Base-by-base conservation (phyloP, 2,888 invertebrate species). In the Watsonalla binaria region DNA sequence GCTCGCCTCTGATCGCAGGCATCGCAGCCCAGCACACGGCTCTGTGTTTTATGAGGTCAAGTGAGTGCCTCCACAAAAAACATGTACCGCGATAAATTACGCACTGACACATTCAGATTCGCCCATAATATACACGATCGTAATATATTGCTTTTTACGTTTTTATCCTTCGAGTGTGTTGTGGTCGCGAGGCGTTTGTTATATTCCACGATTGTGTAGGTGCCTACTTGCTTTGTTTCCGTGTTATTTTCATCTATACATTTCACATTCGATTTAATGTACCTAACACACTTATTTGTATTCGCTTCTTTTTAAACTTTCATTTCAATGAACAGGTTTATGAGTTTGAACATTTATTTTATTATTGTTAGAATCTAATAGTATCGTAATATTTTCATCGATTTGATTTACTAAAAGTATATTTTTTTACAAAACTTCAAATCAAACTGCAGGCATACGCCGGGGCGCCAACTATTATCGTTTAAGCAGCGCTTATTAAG, bases 21-120 rank as follows among this genome's bases (percentile, higher is more conserved):
- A 81, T 84, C 86, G 77, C 78, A 76, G 77, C 79, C 76, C 82
- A 80, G 76, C 79, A 72, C 67, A 74, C 75, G 74, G 79, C 83
- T 74, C 85, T 89, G 89, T 87, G 79, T 89, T 90, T 90, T 90
- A 90, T 84, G 90, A 87, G 90, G 90, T 90, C 90, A 90, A 90
- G 90, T 76, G 83, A 81, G 79, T 80, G 78, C 83, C 83, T 80
- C 82, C 83, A 83, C 88, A 89, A 89, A 90, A 90, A 90, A 88
- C 82, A 83, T 84, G 80, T 81, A 82, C 81, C 76, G 73, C 84
- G 77, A 89, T 90, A 90, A 90, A 90, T 90, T 89, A 87, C 86
- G 82, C 84, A 88, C 87, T 89, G 90, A 90, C 90, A 89, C 88
- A 88, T 86, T 89, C 90, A 90, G 89, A 90, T 86, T 87, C 83